Base-by-base conservation (phyloP, 1,140 invertebrate genomes). In the Nylanderia fulva region DNA sequence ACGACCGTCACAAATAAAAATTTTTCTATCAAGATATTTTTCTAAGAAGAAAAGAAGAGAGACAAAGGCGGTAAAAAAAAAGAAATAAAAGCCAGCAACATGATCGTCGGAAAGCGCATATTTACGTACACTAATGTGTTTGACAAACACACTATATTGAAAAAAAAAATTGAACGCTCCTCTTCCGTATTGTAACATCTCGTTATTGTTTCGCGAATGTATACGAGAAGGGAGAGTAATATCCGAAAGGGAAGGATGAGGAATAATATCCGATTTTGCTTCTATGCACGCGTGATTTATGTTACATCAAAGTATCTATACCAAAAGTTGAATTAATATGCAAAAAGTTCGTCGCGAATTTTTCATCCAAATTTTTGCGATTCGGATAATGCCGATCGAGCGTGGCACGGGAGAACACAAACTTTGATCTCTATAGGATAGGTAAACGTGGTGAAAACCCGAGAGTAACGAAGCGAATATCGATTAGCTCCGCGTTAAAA, bases 71-170 rank as follows among this genome's bases (percentile, higher is more conserved):
- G 9, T 15, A 8, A 29, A 24, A 54, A 69, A 71, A 68, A 36
- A 15, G 15, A 21, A 56, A 36, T 29, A 45, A 83, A 58, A 39
- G 29, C 11, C 24, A 36, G 13, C 11, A 75, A 39, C 24, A 3
- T 39, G 63, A 86, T 48, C 63, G 56, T 42, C 54, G 42, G 3
- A 54, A 76, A 84, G 15, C n/a, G 48, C 39, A 29, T 71, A 72
- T 76, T 64, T 74, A 18, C 71, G 36, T 33, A 63, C 68, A 64
- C 58, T 88, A 88, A 88, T 86, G 85, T 88, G 71, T 88, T 88
- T 88, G 85, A 79, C 42, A 84, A 88, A 71, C 85, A 60, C 11
- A 56, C 11, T 24, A 27, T 63, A 68, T 13, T 39, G 29, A 33
- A 33, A 33, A 33, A 33, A 68, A 68, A 56, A 68, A 36, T 21